Evolutionary conservation across 2,888 invertebrate species (phyloP), one percentile per base, ranked within the genome.

Genomic region (Pristionchus japonicus): DNA sequence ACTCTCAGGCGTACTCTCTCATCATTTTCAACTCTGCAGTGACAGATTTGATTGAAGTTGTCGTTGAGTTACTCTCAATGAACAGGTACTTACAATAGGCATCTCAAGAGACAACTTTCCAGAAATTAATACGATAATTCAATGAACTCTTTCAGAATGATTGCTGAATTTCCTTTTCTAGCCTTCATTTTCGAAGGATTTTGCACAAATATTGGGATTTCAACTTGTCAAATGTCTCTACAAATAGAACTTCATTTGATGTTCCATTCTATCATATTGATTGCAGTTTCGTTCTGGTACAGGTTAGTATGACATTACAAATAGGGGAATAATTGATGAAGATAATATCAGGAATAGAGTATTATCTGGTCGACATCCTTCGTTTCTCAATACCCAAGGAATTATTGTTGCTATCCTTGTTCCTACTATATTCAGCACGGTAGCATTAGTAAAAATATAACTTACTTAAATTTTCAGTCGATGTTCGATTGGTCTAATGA

Each of bases 121-220:
- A n/a, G n/a, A n/a, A n/a, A n/a, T n/a, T n/a, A n/a, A n/a, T n/a
- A n/a, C n/a, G n/a, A n/a, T n/a, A n/a, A n/a, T n/a, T n/a, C n/a
- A n/a, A n/a, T n/a, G n/a, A n/a, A n/a, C n/a, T n/a, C 23, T 23
- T 40, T 40, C 70, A 74, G 70, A 40, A 74, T 74, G 70, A 74
- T 74, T 0, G 70, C 70, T 0, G 40, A 74, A 1, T 74, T 74
- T 74, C 70, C 70, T 0, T 74, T 17, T 74, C 20, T 74, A 1
- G 37, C 23, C 3, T 74, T 7, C 23, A 74, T 74, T 7, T 74
- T 74, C 70, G 70, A 74, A 40, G 70, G 70, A 20, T 74, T 74
- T 3, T 74, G 70, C 20, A 40, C 40, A 11, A 37, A 20, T 23
- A 9, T 74, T 4, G 40, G 40, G 13, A 74, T 40, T 23, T 74